Base-by-base conservation (phyloP, 2,113 vertebrate species). In the Todiramphus chloris region DNA sequence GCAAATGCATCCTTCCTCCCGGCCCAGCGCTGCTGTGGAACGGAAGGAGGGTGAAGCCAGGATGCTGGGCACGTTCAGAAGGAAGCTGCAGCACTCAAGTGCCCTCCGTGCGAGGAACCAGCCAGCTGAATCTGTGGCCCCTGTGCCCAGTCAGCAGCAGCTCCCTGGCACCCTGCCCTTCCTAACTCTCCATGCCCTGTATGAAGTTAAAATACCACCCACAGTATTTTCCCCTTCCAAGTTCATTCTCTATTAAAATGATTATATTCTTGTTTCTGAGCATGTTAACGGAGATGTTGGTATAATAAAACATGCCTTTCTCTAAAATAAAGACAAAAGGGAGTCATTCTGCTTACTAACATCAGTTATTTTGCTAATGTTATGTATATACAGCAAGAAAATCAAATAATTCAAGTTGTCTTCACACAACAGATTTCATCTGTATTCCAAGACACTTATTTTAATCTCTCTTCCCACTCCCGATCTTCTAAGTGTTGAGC, bases 401-500 rank as follows among this genome's bases (percentile, higher is more conserved):
- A 83, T 69, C n/a, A 53, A 77, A 66, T 14, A 69, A 67, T 12
- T 7, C 39, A 48, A 21, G 17, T 48, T 58, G 56, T 80, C 60
- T 94, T 92, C 56, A 25, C 35, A 58, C 35, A 87, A 94, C 80
- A 95, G 69, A 95, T 92, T 92, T 91, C 27, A 89, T 81, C 77
- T 68, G 33, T 39, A 89, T 87, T 89, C 74, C 2, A 20, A 90
- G 67, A 73, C 7, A 2, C 53, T 95, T 90, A 89, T 92, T 94
- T 91, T 95, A 94, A 93, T 62, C 79, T 31, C 66, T 79, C 82
- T 89, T 94, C 93, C 93, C 80, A 94, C 76, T 81, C 72, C 21
- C 82, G 64, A 64, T 79, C 85, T 80, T 85, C 70, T 37, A 76
- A 83, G 25, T 18, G 30, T 44, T 25, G 31, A 66, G 37, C 62